Percentiles rank a stretch among this genome's conserved stretches.
phyloP scores from a whole-genome alignment of 2,888 invertebrate genomes.

The Fragum whitleyi region DNA sequence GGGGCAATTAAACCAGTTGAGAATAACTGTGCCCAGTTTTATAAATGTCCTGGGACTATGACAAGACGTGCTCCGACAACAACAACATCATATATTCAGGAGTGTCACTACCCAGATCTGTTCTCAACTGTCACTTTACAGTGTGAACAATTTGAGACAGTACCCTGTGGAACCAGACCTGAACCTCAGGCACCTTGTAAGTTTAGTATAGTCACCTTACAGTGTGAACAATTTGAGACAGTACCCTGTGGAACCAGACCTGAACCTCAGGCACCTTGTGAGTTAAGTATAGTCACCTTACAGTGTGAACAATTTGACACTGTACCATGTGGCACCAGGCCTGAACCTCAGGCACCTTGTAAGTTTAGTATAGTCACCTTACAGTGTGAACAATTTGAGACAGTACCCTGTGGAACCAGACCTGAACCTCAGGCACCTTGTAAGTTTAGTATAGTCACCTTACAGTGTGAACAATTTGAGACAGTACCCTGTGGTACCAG shows the following conservation, averaged over 20 bases:
- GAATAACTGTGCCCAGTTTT: conserved; percentile 69
- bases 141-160: conserved; percentile 64
- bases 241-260: conserved; percentile 66
- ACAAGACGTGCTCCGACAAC: not conserved
- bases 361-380: conserved; percentile 45
- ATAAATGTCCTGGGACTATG: conserved; percentile 58
- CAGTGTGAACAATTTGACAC: conserved; percentile 62
- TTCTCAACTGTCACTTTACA: conserved; percentile 60
- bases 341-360: conserved; percentile 70
- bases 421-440: conserved; percentile 69
- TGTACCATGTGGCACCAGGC: conserved; percentile 65
- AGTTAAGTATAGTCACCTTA: conserved; percentile 43
- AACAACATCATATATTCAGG: conserved; percentile 36
- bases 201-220: conserved; percentile 40
- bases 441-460: conserved; percentile 41
- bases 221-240: conserved; percentile 61
- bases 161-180: conserved; percentile 64
- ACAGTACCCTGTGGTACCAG: conserved; percentile 63
- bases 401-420: conserved; percentile 65
- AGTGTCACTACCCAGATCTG: conserved; percentile 67
- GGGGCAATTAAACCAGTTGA: conserved; percentile 54
- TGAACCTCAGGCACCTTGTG: conserved; percentile 70
- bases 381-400: conserved; percentile 62
- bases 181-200: conserved; percentile 71
- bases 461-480: conserved; percentile 11